Evolutionary conservation across 2,113 vertebrate genomes (phyloP), one percentile per base, ranked within the genome.

Genomic region (Pedionomus torquatus): DNA sequence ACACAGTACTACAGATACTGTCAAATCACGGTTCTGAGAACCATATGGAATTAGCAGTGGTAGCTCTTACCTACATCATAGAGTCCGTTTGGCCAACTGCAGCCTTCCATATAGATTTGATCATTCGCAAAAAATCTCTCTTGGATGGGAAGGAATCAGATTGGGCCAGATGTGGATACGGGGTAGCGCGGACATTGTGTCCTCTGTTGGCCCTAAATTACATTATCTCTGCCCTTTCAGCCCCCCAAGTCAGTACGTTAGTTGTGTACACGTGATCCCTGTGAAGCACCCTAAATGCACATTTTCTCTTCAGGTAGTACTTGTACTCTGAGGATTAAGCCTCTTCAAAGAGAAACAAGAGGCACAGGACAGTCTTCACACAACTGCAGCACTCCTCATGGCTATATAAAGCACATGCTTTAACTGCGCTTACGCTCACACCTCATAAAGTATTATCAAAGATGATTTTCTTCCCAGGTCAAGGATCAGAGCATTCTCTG

Each of bases 1-100:
- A 24, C 23, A 31, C 25, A 85, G 93, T 52, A 97, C 49, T 96
- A 92, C 95, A 97, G 58, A 52, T 5, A 10, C 33, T 30, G 6
- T 18, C 35, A 60, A 17, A 48, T 37, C n/a, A 20, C 41, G 39
- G 0, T 33, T 55, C 37, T 63, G 43, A 28, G 20, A 9, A 58
- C 28, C 13, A 4, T 5, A 13, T 13, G 13, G 44, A 51, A 61
- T 24, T 17, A 44, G 33, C 33, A 65, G 10, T 3, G 2, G 18
- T 54, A 81, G 37, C 17, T 58, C 10, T 0, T 3, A 19, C 15
- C n/a, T 28, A 7, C 21, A 4, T 30, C 28, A n/a, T 1, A 3
- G 2, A 9, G 5, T 71, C 61, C 26, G 10, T 60, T 75, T 33
- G 26, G 33, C 26, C 30, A 61, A 0, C 20, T 18, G 5, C 5